Evolutionary conservation across 2,888 invertebrate genomes (phyloP).

Genomic region (Lithophane semibrunnea): DNA sequence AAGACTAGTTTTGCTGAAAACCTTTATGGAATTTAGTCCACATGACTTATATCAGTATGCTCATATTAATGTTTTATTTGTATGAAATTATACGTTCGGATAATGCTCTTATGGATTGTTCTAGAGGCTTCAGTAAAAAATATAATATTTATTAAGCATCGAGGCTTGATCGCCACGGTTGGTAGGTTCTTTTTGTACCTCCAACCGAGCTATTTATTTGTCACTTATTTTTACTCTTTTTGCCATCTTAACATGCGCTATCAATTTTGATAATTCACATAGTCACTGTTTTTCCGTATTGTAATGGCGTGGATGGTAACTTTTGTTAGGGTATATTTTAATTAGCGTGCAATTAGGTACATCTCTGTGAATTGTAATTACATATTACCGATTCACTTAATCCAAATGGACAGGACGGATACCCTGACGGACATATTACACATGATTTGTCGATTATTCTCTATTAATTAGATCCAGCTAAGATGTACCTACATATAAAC

Average conservation of each 20-base stretch:
- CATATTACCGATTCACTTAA: background rate
- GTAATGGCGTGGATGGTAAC: background rate
- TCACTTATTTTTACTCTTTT: constrained; percentile 1
- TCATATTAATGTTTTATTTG: constrained; percentile 6
- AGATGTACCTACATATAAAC: too few relatives aligned
- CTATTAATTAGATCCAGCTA: constrained; percentile 17
- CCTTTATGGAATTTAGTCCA: constrained; percentile 9
- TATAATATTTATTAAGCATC: background rate
- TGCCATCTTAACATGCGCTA: background rate
- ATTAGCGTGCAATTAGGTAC: too few relatives aligned
- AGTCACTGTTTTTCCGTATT: background rate
- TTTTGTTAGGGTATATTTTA: too few relatives aligned
- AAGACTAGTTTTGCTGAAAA: constrained; percentile 7
- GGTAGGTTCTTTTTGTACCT: background rate
- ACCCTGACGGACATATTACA: background rate
- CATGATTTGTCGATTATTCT: constrained; percentile 12
- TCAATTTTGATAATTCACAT: background rate
- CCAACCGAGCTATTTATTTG: background rate
- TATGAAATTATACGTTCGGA: background rate
- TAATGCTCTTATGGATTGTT: background rate
- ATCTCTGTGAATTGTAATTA: background rate
- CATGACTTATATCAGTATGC: constrained; percentile 1
- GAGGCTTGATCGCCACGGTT: background rate
- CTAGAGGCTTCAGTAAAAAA: background rate
- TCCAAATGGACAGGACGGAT: constrained; percentile 1